These are phyloP conservation scores for Marmota monax DNA, from an alignment of 2,113 vertebrate genomes.

Conservation along the genomic window DNA sequence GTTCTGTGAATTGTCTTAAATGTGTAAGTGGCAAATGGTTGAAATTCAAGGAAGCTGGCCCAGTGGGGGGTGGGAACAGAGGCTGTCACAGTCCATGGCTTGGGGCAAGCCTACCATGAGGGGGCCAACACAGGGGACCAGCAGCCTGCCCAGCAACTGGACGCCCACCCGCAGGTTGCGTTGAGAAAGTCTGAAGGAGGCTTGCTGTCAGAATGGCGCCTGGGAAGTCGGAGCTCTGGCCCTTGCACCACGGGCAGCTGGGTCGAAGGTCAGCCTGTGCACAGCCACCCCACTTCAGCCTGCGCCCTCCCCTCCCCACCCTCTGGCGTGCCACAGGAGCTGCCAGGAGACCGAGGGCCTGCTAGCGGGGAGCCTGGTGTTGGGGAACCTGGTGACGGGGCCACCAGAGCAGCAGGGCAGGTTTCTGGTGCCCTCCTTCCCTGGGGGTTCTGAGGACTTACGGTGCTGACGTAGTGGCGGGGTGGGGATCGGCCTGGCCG, in stretches of 20 bases:
- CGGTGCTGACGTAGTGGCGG: fast-evolving
- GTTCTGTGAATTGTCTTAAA: conserved; percentile 72
- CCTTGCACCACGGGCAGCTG: fast-evolving
- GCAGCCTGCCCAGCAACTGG: fast-evolving
- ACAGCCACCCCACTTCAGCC: fast-evolving
- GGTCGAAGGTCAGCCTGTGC: fast-evolving
- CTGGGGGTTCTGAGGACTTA: not conserved
- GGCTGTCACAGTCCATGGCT: fast-evolving
- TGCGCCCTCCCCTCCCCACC: fast-evolving
- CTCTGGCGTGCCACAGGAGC: fast-evolving
- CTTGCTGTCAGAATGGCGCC: not conserved
- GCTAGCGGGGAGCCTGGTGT: too few relatives aligned
- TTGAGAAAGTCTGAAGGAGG: too few relatives aligned
- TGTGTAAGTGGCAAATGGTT: conserved; percentile 60
- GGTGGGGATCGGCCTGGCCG: not conserved
- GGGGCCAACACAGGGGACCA: fast-evolving
- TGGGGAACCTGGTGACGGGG: not conserved
- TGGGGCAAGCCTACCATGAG: fast-evolving
- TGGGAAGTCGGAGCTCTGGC: too few relatives aligned
- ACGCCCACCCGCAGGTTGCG: fast-evolving
- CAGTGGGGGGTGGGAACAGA: not conserved
- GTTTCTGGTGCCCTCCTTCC: fast-evolving
- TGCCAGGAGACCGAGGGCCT: fast-evolving
- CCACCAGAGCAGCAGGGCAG: not conserved
- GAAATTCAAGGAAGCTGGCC: not conserved